Percentiles rank a stretch among this genome's conserved stretches.
Evolutionary conservation across 2,797 vertebrate species (phyloP).

Genomic region (Vultur gryphus): DNA sequence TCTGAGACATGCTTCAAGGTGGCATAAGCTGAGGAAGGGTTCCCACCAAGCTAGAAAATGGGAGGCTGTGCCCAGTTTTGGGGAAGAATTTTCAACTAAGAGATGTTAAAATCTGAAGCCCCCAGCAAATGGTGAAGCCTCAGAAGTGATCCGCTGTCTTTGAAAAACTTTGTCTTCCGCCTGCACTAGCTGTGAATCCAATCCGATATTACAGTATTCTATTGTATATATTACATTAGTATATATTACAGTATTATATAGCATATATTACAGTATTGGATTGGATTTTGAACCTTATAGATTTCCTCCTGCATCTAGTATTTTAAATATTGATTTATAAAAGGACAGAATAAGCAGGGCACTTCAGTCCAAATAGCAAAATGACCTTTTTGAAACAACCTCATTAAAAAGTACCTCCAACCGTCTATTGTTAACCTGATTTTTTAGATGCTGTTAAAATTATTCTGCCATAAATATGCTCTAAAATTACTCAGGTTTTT

Average conservation of each 20-base stretch:
- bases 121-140: background rate
- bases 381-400: background rate
- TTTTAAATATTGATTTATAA: background rate
- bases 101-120: background rate
- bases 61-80: background rate
- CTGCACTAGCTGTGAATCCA: background rate
- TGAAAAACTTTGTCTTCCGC: background rate
- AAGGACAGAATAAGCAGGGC: background rate
- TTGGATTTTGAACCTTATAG: background rate
- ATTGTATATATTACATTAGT: background rate
- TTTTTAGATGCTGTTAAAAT: background rate
- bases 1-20: background rate
- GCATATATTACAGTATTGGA: background rate
- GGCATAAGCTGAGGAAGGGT: background rate
- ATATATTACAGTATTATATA: background rate
- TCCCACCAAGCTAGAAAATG: background rate
- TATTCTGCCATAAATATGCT: background rate
- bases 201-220: background rate
- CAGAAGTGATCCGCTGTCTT: background rate
- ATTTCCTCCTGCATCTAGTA: background rate
- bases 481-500: background rate
- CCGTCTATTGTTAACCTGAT: background rate
- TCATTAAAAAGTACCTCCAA: background rate
- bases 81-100: background rate
- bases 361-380: background rate